Evolutionary conservation across 2,888 invertebrate genomes (phyloP).

Genomic region (Cantharis nigra): DNA sequence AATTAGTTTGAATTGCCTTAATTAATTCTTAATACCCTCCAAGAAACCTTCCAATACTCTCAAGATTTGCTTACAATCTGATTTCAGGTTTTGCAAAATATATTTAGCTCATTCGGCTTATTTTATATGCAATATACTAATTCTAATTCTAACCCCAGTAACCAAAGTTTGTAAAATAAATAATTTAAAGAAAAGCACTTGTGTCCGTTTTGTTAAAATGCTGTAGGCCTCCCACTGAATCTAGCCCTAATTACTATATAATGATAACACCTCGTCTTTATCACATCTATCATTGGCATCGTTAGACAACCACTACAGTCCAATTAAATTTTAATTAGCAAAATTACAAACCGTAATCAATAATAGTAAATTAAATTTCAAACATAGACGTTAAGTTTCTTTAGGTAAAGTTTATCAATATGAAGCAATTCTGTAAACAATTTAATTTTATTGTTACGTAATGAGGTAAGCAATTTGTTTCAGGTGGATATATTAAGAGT

Average conservation of each 20-base stretch:
- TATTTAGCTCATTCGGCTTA: too few relatives aligned
- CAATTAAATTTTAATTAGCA: background rate
- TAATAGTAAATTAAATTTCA: background rate
- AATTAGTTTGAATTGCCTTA: too few relatives aligned
- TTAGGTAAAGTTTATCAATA: background rate
- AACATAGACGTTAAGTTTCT: background rate
- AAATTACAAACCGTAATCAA: background rate
- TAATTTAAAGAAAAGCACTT: background rate
- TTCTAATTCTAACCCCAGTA: too few relatives aligned
- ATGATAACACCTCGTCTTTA: background rate
- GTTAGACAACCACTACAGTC: background rate
- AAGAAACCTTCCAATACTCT: too few relatives aligned
- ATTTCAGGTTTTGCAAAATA: too few relatives aligned
- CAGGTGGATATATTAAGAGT: background rate
- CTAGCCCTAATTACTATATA: background rate
- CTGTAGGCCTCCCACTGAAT: background rate
- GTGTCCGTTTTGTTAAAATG: background rate
- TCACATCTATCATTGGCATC: background rate
- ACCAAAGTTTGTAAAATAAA: too few relatives aligned
- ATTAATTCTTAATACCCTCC: too few relatives aligned
- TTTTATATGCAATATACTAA: too few relatives aligned
- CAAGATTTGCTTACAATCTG: too few relatives aligned
- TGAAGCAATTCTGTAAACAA: background rate
- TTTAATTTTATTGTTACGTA: background rate
- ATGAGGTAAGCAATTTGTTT: background rate